Evolutionary conservation across 2,113 vertebrate species (phyloP).

Genomic region (Cygnus atratus): DNA sequence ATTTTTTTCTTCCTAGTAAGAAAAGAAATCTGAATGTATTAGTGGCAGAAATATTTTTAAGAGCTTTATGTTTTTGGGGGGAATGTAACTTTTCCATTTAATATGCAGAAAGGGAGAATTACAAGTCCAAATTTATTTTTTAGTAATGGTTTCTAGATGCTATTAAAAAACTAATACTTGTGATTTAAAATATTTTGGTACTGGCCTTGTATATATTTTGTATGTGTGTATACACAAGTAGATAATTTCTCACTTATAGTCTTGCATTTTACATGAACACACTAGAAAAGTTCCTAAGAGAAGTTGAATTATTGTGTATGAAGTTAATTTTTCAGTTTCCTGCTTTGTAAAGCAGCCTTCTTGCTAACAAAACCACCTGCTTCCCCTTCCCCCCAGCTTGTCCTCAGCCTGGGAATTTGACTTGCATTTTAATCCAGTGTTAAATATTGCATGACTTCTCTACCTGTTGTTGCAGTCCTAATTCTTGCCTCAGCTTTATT

Average conservation of each 20-base stretch:
- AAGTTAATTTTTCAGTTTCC: not conserved
- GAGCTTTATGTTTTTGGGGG: not conserved
- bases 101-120: not conserved
- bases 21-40: not conserved
- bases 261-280: not conserved
- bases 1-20: not conserved
- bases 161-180: not conserved
- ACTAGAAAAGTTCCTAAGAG: not conserved
- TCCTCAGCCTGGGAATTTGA: slow-evolving; percentile 11
- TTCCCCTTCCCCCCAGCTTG: not conserved
- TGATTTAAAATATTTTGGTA: not conserved
- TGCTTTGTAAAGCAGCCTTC: not conserved
- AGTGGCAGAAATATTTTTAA: not conserved
- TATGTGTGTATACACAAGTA: not conserved
- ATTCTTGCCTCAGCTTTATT: slow-evolving; percentile 73
- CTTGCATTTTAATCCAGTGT: slow-evolving; percentile 42
- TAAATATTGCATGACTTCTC: slow-evolving; percentile 63
- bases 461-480: slow-evolving; percentile 73
- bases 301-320: not conserved
- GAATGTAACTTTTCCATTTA: not conserved
- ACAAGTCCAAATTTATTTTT: not conserved
- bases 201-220: not conserved
- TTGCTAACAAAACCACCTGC: not conserved
- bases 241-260: not conserved
- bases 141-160: not conserved